A percentile compares a stretch with the other conserved stretches of the same genome.
These are phyloP conservation scores for Cactoblastis cactorum DNA, from an alignment of 2,888 invertebrate species.

Conservation along the genomic window DNA sequence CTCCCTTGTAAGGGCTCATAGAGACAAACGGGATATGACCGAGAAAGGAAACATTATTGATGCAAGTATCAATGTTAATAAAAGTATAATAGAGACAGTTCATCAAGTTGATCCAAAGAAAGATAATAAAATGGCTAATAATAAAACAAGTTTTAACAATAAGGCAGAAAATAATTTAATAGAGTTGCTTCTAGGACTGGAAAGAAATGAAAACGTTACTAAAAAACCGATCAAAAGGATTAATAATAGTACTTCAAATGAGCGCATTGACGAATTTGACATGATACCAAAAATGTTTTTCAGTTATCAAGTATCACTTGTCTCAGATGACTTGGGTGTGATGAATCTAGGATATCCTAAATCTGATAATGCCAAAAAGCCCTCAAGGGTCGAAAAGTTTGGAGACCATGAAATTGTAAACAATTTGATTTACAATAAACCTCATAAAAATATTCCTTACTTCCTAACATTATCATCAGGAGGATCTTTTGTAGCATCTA, in stretches of 20 bases:
- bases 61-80: constrained; percentile 2
- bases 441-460: constrained; percentile 19
- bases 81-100: constrained; percentile 17
- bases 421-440: constrained; percentile 14
- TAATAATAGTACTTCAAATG: not conserved
- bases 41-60: constrained; percentile 7
- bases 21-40: constrained; percentile 42
- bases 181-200: not conserved
- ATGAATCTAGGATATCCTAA: not conserved
- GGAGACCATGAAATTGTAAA: not conserved
- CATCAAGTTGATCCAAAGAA: constrained; percentile 17
- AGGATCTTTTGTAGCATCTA: constrained; percentile 56
- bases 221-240: too few relatives aligned
- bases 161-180: not conserved
- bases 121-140: not conserved
- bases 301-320: not conserved
- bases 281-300: not conserved
- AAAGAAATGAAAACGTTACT: not conserved
- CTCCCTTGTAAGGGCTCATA: constrained; percentile 35
- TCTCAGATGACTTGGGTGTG: not conserved
- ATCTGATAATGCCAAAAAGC: not conserved
- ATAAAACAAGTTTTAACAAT: not conserved
- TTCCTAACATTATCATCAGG: constrained; percentile 49
- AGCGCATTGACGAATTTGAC: not conserved
- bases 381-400: not conserved